Percentiles rank a stretch among this genome's conserved stretches.
Evolutionary conservation across 2,113 vertebrate genomes (phyloP).

Genomic region (Oceanodroma tethys): DNA sequence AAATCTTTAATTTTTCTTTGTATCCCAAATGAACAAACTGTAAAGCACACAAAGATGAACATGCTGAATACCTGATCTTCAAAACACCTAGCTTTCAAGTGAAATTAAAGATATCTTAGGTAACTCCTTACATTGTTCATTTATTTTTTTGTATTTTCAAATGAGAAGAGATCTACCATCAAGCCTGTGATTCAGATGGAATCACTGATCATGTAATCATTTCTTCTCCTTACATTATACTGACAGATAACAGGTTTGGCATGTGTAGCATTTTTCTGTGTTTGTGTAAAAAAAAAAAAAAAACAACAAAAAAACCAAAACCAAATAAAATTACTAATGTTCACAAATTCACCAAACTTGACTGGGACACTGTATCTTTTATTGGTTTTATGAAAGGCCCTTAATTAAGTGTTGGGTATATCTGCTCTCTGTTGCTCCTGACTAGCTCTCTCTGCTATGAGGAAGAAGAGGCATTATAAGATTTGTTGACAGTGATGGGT

Average conservation of each 20-base stretch:
- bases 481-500: background rate
- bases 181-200: background rate
- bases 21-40: background rate
- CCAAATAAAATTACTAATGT: background rate
- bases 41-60: background rate
- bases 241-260: background rate
- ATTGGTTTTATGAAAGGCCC: background rate
- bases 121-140: background rate
- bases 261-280: background rate
- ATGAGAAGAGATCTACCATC: background rate
- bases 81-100: background rate
- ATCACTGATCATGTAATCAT: background rate
- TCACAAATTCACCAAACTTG: background rate
- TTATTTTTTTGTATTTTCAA: background rate
- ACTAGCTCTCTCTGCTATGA: accelerated
- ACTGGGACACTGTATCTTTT: background rate
- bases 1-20: background rate
- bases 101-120: background rate
- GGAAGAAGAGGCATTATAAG: background rate
- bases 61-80: background rate
- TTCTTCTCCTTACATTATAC: background rate
- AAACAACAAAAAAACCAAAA: background rate
- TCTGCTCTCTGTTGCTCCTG: background rate
- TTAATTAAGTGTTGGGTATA: background rate
- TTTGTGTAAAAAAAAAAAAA: background rate